Conservation (phyloP, 1,140 invertebrate genomes). For the Aphaenogaster ashmeadi region DNA sequence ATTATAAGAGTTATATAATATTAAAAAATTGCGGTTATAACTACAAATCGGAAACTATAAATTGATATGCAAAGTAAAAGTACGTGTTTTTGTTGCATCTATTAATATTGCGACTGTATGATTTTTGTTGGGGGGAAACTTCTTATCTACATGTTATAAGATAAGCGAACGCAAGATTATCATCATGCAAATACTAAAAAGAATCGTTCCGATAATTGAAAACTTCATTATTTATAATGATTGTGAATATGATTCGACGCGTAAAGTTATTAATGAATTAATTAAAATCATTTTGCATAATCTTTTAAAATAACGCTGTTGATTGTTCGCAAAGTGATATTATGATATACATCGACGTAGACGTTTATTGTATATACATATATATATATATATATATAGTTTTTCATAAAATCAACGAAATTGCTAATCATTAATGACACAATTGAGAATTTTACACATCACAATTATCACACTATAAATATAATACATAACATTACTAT, state of each 20-base stretch:
- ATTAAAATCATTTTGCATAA: slow-evolving; percentile 19
- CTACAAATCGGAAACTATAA: slow-evolving; percentile 10
- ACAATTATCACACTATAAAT: slow-evolving; percentile 2
- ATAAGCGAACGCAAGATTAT: background rate
- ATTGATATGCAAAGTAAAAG: background rate
- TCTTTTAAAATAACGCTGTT: slow-evolving; percentile 35
- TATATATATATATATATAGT: slow-evolving; percentile 17
- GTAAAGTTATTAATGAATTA: slow-evolving; percentile 8
- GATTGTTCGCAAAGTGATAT: slow-evolving; percentile 56
- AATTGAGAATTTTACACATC: slow-evolving; percentile 11
- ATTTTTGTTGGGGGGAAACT: background rate
- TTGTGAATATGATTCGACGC: slow-evolving; percentile 9
- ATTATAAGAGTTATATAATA: slow-evolving; percentile 17
- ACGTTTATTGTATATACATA: slow-evolving; percentile 44
- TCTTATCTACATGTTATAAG: slow-evolving; percentile 3
- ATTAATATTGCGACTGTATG: background rate
- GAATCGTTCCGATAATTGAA: background rate
- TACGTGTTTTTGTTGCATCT: slow-evolving; percentile 22
- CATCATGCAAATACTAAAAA: slow-evolving; percentile 1
- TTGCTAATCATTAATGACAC: slow-evolving; percentile 7
- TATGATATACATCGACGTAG: slow-evolving; percentile 46
- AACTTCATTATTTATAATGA: slow-evolving; percentile 9
- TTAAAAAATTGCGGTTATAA: slow-evolving; percentile 6
- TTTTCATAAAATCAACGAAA: slow-evolving; percentile 61
- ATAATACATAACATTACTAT: slow-evolving; percentile 7